phyloP scores from a whole-genome alignment of 2,888 invertebrate species.

The Dasypolia templi region DNA sequence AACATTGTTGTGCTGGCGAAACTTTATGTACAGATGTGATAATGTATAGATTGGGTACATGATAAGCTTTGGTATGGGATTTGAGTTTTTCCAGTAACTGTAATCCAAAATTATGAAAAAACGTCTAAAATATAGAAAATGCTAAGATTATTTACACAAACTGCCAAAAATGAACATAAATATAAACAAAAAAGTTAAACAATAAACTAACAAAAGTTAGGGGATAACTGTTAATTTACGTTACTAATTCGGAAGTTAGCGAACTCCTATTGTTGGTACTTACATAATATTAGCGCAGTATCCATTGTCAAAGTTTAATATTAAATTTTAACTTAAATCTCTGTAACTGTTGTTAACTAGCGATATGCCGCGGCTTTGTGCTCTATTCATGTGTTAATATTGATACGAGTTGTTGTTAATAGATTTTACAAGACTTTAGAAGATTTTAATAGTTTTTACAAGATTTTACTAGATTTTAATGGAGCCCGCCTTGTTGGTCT shows the following conservation, averaged over 20 bases:
- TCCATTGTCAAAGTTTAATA: constrained; percentile 65
- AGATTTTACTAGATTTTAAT: neutral
- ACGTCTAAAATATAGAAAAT: too few relatives aligned
- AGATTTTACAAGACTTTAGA: neutral
- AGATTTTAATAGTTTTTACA: neutral
- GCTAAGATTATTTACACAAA: constrained; percentile 11
- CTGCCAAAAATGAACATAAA: constrained; percentile 23
- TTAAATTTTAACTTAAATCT: constrained; percentile 62
- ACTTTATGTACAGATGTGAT: neutral
- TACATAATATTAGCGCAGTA: constrained; percentile 48
- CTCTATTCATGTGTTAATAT: neutral
- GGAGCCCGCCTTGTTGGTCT: neutral
- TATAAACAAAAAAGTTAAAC: constrained; percentile 54
- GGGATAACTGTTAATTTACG: constrained; percentile 63
- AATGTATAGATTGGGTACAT: neutral
- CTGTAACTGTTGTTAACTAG: constrained; percentile 45
- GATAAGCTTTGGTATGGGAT: neutral
- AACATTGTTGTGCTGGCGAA: constrained; percentile 18
- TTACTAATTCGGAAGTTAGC: constrained; percentile 53
- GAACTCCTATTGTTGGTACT: constrained; percentile 57
- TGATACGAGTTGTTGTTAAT: too few relatives aligned
- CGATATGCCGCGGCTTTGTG: constrained; percentile 36
- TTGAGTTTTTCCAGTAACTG: neutral
- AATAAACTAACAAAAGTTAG: constrained; percentile 56
- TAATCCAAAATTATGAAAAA: neutral